Percentiles rank a stretch among this genome's conserved stretches.
Conservation (phyloP, 2,113 vertebrate genomes). For the Peromyscus maniculatus region DNA sequence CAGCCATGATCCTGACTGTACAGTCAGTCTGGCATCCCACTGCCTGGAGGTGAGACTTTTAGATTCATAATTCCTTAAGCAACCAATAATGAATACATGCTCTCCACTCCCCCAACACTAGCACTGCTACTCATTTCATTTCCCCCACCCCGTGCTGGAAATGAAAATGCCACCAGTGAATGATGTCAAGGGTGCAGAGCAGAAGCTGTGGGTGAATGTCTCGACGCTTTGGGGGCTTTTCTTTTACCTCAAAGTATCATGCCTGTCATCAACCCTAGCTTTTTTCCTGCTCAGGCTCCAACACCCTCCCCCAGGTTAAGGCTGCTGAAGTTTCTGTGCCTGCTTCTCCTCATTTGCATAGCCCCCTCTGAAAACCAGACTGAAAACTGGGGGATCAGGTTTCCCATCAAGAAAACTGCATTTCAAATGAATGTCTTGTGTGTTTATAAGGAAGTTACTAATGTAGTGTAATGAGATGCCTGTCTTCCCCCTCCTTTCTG, state of each 20-base stretch:
- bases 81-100: background rate
- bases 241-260: conserved; percentile 52
- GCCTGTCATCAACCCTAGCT: conserved; percentile 50
- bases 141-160: background rate
- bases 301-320: conserved; percentile 12
- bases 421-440: conserved; percentile 71
- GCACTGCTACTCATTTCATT: background rate
- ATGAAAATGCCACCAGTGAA: conserved; percentile 44
- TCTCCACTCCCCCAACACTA: background rate
- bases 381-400: conserved; percentile 43
- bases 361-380: conserved; percentile 49
- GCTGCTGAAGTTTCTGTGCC: conserved; percentile 46
- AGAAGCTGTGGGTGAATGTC: background rate
- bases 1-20: conserved; percentile 20
- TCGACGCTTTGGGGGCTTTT: background rate
- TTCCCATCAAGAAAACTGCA: conserved; percentile 73
- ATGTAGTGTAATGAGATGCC: conserved; percentile 70
- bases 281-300: conserved; percentile 40
- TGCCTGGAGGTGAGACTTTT: conserved; percentile 3
- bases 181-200: background rate
- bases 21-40: conserved; percentile 22
- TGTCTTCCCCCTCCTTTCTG: conserved; percentile 47
- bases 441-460: conserved; percentile 78
- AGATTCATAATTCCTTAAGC: conserved; percentile 19
- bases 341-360: conserved; percentile 69